These are phyloP conservation scores for Galerucella pusilla DNA, from an alignment of 2,888 invertebrate species.

Conservation along the genomic window DNA sequence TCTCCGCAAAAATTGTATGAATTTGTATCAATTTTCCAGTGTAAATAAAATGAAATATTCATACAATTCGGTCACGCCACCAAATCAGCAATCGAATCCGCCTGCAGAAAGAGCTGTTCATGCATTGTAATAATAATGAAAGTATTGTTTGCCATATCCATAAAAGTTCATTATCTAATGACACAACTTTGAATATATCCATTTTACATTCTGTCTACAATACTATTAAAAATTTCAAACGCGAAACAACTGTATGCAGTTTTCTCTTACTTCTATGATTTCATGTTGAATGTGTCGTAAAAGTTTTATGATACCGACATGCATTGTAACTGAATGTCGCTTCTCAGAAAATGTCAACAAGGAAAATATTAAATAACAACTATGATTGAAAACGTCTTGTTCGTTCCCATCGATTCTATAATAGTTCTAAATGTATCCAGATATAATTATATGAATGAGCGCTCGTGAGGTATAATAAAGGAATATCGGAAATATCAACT, in stretches of 20 bases:
- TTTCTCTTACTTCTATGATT: conserved; percentile 4
- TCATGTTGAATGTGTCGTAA: conserved; percentile 1
- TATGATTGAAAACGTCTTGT: neutral
- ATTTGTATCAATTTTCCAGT: too few relatives aligned
- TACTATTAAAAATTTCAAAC: conserved; percentile 2
- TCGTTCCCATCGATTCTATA: conserved; percentile 6
- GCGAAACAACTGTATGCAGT: neutral
- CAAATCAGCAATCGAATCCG: neutral
- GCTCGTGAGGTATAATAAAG: neutral
- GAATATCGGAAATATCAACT: too few relatives aligned
- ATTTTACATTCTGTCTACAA: neutral
- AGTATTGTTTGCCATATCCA: neutral
- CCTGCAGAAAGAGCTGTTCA: neutral
- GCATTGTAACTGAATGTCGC: neutral
- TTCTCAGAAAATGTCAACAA: conserved; percentile 15
- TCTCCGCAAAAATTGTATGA: too few relatives aligned
- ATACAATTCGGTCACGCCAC: neutral
- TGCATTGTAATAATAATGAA: neutral
- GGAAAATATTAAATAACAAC: conserved; percentile 7
- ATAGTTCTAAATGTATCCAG: neutral
- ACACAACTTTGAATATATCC: neutral
- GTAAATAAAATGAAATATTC: neutral
- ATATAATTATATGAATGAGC: too few relatives aligned
- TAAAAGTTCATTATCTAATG: neutral
- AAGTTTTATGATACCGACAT: conserved; percentile 12